phyloP scores from a whole-genome alignment of 92 coral and sea anemone species.

The Porites evermanni region DNA sequence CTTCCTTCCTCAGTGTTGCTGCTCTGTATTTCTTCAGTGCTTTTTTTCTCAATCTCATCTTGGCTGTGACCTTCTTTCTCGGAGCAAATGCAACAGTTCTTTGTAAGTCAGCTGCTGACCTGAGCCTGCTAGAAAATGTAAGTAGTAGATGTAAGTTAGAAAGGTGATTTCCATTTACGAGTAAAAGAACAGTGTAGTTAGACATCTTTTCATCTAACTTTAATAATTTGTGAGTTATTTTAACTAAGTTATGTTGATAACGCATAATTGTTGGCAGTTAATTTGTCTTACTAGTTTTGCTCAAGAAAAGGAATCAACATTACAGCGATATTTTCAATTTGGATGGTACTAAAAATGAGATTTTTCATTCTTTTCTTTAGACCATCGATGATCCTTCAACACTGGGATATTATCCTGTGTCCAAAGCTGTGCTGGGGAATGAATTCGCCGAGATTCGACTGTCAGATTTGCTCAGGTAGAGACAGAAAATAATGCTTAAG shows the following conservation, averaged over 20 bases:
- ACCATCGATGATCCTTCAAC: conserved; percentile 82
- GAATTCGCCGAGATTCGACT: conserved; percentile 66
- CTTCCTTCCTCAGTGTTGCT: conserved; percentile 43
- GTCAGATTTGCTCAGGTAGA: conserved; percentile 70
- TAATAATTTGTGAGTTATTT: too few relatives aligned
- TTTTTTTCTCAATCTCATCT: conserved; percentile 64
- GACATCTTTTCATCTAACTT: too few relatives aligned
- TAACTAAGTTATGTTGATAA: neutral
- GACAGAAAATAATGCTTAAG: neutral
- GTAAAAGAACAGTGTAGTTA: too few relatives aligned
- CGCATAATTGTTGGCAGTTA: neutral
- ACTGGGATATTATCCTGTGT: conserved; percentile 76
- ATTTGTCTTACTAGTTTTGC: neutral
- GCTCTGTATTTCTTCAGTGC: conserved; percentile 66
- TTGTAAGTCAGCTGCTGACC: conserved; percentile 76
- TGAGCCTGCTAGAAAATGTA: conserved; percentile 76
- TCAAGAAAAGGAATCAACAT: neutral
- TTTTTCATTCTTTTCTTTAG: conserved; percentile 17
- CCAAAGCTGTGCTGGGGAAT: conserved; percentile 65
- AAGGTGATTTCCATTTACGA: too few relatives aligned
- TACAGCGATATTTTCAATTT: too few relatives aligned
- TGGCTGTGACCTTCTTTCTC: conserved; percentile 66
- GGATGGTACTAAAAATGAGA: neutral
- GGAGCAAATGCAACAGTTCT: conserved; percentile 80
- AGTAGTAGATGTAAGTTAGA: neutral